Base-by-base conservation (phyloP, 35 echinoderm and acorn worm species). In the Eucidaris tribuloides region DNA sequence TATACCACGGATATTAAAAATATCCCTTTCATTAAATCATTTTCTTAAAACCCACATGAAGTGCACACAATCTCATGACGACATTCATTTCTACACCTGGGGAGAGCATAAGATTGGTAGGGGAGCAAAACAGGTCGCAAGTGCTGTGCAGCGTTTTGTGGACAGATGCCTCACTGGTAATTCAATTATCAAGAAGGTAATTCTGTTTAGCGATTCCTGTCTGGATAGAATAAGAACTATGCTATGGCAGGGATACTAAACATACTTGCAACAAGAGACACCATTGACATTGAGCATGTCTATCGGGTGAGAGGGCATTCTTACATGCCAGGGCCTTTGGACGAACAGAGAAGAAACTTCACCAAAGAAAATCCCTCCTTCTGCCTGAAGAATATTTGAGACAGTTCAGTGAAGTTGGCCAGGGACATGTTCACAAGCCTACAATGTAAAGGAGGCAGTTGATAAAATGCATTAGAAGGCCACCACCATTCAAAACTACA, bases 131-230 rank as follows among this genome's bases (percentile, higher is more conserved):
- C 49, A 58, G 23, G 71, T 86, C 35, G 65, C 83, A 19, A 86
- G 83, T 86, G 83, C 83, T 19, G 1, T 86, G 3, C 28, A 24
- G 5, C 14, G 78, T 52, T 86, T 78, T 39, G 15, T 86, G 25
- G 66, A 86, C 44, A 76, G 50, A 17, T 44, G 40, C 19, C 33
- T 50, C 4, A 24, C 19, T 11, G 45, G 24, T 9, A 38, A 78
- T 23, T 3, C 46, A 14, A 65, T 62, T 0, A 36, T 86, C 24
- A 76, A 86, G 7, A 78, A 15, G 42, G 61, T 86, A 36, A 14
- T 44, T 6, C 83, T 77, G 22, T 86, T 86, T 11, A 86, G 83
- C 45, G 83, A 86, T 29, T 86, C 65, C 18, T 77, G 83, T 40
- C 18, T 68, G 35, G 83, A 71, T n/a, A 23, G 45, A 86, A 34